Conservation (phyloP, 2,797 vertebrate species). For the Ptychobarbus kaznakovi region DNA sequence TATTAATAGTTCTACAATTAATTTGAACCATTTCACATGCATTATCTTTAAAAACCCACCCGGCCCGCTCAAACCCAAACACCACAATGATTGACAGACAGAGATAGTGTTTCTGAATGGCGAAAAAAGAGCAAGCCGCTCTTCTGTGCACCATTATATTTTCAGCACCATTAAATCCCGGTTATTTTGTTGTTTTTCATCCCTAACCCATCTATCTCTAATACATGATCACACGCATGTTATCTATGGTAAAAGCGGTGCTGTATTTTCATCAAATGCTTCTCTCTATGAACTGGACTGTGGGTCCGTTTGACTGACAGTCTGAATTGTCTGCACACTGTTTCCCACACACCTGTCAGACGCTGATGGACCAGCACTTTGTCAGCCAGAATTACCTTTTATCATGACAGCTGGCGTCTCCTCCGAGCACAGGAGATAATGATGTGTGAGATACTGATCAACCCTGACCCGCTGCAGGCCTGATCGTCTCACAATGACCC, state of each 20-base stretch:
- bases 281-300: constrained; percentile 20
- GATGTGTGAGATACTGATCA: constrained; percentile 40
- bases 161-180: neutral
- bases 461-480: neutral
- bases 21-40: neutral
- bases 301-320: constrained; percentile 31
- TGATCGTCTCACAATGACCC: constrained; percentile 8
- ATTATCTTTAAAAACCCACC: neutral
- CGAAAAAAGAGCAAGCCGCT: neutral
- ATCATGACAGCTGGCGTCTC: constrained; percentile 51
- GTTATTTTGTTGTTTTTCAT: neutral
- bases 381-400: constrained; percentile 59
- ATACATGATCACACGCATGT: neutral
- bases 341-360: constrained; percentile 53
- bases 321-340: constrained; percentile 36
- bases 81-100: neutral
- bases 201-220: neutral
- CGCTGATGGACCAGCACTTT: constrained; percentile 58
- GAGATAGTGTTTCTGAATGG: constrained; percentile 14
- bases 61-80: neutral
- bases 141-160: neutral
- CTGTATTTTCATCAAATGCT: neutral
- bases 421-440: constrained; percentile 25
- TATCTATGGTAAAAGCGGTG: neutral
- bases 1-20: neutral